These are phyloP conservation scores for Poeciliopsis retropinna DNA, from an alignment of 2,113 vertebrate species.

Conservation along the genomic window DNA sequence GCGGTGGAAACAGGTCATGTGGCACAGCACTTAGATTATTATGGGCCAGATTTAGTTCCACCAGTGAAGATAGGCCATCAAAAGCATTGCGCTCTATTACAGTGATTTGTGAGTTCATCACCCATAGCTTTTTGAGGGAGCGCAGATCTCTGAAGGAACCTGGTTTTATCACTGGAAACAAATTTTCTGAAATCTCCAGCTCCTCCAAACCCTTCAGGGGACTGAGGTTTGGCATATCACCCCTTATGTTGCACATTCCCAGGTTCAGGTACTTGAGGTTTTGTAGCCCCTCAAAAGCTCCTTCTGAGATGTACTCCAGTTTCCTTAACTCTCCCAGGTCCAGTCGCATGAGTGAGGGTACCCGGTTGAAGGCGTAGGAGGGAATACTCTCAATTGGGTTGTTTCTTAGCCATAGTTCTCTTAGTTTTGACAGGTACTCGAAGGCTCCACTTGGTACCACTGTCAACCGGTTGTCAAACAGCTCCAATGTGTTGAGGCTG, in stretches of 20 bases:
- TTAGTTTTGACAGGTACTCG: constrained; percentile 96
- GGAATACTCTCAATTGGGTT: constrained; percentile 99
- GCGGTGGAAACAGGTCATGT: constrained; percentile 92
- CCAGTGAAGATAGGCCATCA: constrained; percentile 90
- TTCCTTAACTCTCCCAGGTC: constrained; percentile 96
- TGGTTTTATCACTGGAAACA: constrained; percentile 91
- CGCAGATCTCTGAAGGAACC: constrained; percentile 91
- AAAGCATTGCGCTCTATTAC: constrained; percentile 95
- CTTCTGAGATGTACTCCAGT: constrained; percentile 97
- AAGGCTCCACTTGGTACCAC: constrained; percentile 98
- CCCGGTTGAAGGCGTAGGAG: constrained; percentile 97
- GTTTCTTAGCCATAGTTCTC: constrained; percentile 97
- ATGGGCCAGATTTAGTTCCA: constrained; percentile 97
- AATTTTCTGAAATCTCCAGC: constrained; percentile 96
- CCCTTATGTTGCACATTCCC: constrained; percentile 96
- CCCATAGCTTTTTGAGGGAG: constrained; percentile 95
- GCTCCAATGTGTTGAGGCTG: constrained; percentile 96
- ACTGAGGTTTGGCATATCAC: constrained; percentile 93
- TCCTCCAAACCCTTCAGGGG: constrained; percentile 94
- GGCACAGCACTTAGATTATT: constrained; percentile 96
- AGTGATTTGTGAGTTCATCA: constrained; percentile 97
- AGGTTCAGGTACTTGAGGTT: constrained; percentile 99
- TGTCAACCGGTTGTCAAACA: constrained; percentile 97
- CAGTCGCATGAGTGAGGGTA: constrained; percentile 95
- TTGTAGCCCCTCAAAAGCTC: constrained; percentile 96